Percentiles rank a stretch among this genome's conserved stretches.
phyloP scores from a whole-genome alignment of 2,888 invertebrate species.

The Eristalinus sepulchralis region DNA sequence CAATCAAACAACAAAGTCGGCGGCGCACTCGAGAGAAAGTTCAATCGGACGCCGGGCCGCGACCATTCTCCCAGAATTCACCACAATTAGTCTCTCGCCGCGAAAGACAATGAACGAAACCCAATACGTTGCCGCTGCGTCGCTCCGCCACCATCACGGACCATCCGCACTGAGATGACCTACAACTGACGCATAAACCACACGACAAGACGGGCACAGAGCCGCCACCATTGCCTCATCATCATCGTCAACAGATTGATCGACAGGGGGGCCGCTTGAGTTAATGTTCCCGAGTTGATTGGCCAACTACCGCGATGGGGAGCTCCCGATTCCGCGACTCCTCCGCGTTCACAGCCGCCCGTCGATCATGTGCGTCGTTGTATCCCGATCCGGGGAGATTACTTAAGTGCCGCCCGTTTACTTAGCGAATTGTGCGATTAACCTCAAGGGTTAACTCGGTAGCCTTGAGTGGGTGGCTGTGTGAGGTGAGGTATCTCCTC shows the following conservation, averaged over 20 bases:
- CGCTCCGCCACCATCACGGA: background rate
- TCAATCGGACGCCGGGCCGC: conserved; percentile 40
- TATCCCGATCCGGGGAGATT: conserved; percentile 13
- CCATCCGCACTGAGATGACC: background rate
- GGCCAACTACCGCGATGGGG: conserved; percentile 26
- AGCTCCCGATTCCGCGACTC: conserved; percentile 26
- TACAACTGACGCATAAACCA: background rate
- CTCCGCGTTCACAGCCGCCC: background rate
- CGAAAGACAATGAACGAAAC: conserved; percentile 23
- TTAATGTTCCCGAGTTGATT: conserved; percentile 61
- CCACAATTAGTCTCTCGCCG: conserved; percentile 61
- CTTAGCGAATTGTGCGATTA: conserved; percentile 63
- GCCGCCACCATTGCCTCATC: conserved; percentile 25
- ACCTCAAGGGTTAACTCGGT: conserved; percentile 61
- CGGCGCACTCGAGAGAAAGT: conserved; percentile 50
- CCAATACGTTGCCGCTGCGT: background rate
- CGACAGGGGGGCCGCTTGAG: conserved; percentile 55
- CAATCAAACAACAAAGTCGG: conserved; percentile 40
- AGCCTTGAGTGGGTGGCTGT: conserved; percentile 6
- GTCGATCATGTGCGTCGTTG: background rate
- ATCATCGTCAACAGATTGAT: conserved; percentile 64
- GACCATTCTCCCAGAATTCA: conserved; percentile 23
- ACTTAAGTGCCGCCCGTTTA: conserved; percentile 50
- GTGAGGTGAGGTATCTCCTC: background rate
- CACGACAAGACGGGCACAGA: background rate